A percentile compares a stretch with the other conserved stretches of the same genome.
Conservation (phyloP, 2,888 invertebrate species). For the Lasioglossum figueresi region DNA sequence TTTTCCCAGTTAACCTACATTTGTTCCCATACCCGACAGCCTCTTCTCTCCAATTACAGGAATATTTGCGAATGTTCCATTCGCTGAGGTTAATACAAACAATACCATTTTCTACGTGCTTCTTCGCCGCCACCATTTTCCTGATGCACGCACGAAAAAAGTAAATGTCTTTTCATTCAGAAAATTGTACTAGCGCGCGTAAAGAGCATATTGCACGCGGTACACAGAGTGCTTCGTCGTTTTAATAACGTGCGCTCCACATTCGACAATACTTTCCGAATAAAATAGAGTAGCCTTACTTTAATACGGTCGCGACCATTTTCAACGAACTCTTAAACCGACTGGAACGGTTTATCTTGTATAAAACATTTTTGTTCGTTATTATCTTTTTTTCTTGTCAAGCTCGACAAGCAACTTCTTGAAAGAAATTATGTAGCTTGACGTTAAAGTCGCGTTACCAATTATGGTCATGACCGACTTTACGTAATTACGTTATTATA, state of each 20-base stretch:
- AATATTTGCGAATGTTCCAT: constrained; percentile 23
- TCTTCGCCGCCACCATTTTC: background rate
- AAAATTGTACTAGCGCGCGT: background rate
- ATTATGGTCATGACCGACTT: background rate
- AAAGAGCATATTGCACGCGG: background rate
- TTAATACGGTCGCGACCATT: background rate
- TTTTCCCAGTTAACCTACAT: constrained; percentile 22
- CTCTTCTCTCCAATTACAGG: constrained; percentile 22
- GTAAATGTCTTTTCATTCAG: background rate
- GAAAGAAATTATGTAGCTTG: background rate
- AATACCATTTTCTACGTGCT: constrained; percentile 5
- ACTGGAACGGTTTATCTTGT: background rate
- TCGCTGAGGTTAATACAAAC: constrained; percentile 23
- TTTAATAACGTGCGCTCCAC: background rate
- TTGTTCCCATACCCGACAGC: constrained; percentile 4
- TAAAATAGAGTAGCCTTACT: background rate
- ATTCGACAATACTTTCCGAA: background rate
- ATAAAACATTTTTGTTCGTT: background rate
- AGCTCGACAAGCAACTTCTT: background rate
- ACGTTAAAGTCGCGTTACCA: background rate
- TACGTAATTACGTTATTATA: background rate
- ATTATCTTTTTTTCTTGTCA: background rate
- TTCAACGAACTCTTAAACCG: background rate
- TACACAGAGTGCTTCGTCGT: background rate
- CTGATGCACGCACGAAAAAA: background rate